Base-by-base conservation (phyloP, 2,797 vertebrate genomes). In the Champsocephalus gunnari region DNA sequence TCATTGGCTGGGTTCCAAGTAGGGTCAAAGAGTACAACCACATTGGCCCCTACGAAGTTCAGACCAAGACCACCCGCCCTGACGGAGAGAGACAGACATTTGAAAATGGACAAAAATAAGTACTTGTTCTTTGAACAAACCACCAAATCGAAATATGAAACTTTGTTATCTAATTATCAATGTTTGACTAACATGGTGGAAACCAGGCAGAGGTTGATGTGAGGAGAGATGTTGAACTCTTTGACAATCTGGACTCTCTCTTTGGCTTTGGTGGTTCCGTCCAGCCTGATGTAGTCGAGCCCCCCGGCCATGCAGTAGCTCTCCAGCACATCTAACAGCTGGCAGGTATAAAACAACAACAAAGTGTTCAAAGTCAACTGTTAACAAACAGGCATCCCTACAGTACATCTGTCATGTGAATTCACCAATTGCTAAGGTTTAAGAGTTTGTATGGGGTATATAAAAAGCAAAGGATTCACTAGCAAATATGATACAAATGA, bases 1-100 rank as follows among this genome's bases (percentile, higher is more conserved):
- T 99, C 98, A 94, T 95, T 99, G 87, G 98, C 96, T 92, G 98
- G 98, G 90, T 99, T 99, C 98, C 98, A 99, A 0, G 97, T 98
- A 79, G 98, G 98, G 85, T 99, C 98, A 90, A 99, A 99, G 38
- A 99, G 88, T 79, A 99, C 94, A 63, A 99, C 98, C 68, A 99
- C 93, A 86, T 98, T 99, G 75, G 98, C 98, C 74, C 98, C 98
- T 61, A 97, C 94, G 92, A 99, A 98, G 94, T 99, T 99, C 47
- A 99, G 96, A 61, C 98, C 98, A 45, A 99, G 91, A 75, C 98
- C 97, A 75, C 98, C 98, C 48, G 98, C 98, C 96, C 98, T 99
- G 56, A 34, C 47, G 45, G 62, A 83, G 12, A 84, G 50, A 80
- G 41, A 28, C 13, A 54, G 24, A 2, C 43, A 38, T 38, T 38